Conservation (phyloP, 1,140 invertebrate genomes). For the Lycorma delicatula region DNA sequence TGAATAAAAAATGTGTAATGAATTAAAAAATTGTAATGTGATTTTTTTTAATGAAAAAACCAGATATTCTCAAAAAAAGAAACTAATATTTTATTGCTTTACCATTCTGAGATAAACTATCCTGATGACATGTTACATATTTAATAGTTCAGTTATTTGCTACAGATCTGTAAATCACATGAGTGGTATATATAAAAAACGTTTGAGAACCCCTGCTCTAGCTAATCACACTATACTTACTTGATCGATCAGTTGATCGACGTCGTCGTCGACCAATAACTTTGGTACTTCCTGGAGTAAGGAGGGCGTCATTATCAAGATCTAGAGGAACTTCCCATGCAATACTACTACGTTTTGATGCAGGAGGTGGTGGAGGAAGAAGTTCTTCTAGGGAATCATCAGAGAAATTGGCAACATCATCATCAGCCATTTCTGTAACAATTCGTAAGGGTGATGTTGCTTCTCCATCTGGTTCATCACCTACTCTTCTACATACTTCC, state of each 20-base stretch:
- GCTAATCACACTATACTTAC: conserved; percentile 35
- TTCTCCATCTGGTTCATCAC: conserved; percentile 35
- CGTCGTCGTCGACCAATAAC: conserved; percentile 46
- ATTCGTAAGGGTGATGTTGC: conserved; percentile 9
- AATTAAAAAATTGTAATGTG: no score
- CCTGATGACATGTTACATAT: no score
- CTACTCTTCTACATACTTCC: conserved; percentile 52
- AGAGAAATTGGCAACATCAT: conserved; percentile 65
- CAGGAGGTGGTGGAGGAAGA: conserved; percentile 19
- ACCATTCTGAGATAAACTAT: no score
- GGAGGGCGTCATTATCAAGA: conserved; percentile 46
- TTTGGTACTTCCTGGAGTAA: conserved; percentile 63
- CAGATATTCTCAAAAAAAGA: no score
- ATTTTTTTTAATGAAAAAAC: no score
- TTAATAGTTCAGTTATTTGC: no score
- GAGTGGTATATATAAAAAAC: no score
- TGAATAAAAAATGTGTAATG: no score
- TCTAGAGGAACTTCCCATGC: conserved; percentile 72
- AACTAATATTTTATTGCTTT: no score
- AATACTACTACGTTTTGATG: conserved; percentile 59
- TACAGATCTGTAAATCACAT: no score
- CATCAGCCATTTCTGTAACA: conserved; percentile 29
- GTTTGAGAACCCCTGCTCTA: no score
- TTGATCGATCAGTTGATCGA: conserved; percentile 44
- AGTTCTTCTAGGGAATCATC: conserved; percentile 70